Evolutionary conservation across 2,888 invertebrate species (phyloP), one percentile per base, ranked within the genome.

Genomic region (Xestia ashworthii): DNA sequence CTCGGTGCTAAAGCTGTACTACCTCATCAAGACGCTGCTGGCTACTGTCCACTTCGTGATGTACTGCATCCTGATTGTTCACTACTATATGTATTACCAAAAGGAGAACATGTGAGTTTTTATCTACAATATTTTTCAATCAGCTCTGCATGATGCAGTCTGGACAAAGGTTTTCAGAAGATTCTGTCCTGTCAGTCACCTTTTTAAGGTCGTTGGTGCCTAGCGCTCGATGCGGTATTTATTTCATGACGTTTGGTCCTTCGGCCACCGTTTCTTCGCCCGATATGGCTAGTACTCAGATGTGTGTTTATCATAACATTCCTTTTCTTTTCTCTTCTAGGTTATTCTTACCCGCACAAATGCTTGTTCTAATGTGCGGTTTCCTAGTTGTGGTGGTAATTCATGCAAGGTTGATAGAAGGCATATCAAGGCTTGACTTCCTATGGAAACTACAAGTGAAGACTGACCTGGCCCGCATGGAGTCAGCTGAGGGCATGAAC

Each of bases 371-470:
- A 76, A 97, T 99, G 89, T 94, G 97, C 22, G 98, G 99, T 82
- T 99, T 99, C 93, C 97, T 99, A 82, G 97, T 98, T 84, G 98
- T 99, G 97, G 99, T 99, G 38, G 98, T 98, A 48, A 98, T 99
- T 94, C 99, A 99, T 94, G 99, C 99, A 38, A 97, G 99, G 78
- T 96, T 99, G 76, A 98, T 99, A 46, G 99, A 99, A 95, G 97
- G 98, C 25, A 99, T 99, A n/a, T 99, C 99, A 0, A 97, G 99
- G 48, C 97, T 99, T 73, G 99, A 99, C 96, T 99, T 99, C 94
- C 97, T 99, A 64, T 99, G 99, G 99, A 99, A 99, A 94, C 98
- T 99, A 88, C 99, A 99, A 95, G 99, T 99, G 0, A 98, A 99
- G 92, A 98, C 98, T 74, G 99, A 99, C 93, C 97, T 99, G 80